Conservation (phyloP, 1,140 invertebrate genomes). For the Tigriopus japonicus region DNA sequence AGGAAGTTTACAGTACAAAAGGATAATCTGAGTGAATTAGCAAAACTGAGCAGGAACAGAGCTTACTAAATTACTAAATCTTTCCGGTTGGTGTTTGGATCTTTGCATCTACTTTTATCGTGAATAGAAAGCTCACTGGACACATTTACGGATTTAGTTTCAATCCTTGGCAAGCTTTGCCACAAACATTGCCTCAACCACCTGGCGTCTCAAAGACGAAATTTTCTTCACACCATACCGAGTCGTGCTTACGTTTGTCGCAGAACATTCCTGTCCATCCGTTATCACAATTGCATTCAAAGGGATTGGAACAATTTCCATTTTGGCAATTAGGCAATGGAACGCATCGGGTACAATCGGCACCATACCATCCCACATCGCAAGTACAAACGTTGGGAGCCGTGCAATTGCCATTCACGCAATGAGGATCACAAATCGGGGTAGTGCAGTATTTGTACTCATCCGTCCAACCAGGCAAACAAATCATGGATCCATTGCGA, state of each 20-base stretch:
- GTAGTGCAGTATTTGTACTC: not conserved
- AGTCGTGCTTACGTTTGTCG: constrained; percentile 45
- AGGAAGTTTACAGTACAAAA: too few species aligned
- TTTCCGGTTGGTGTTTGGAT: too few species aligned
- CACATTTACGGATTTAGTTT: not conserved
- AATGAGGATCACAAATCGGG: not conserved
- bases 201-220: not conserved
- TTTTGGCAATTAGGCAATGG: constrained; percentile 30
- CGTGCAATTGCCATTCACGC: constrained; percentile 1
- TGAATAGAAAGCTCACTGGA: not conserved
- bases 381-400: constrained; percentile 32
- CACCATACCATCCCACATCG: constrained; percentile 58
- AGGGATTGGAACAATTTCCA: constrained; percentile 23
- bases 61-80: too few species aligned
- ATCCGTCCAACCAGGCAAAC: constrained; percentile 5
- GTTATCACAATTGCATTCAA: constrained; percentile 23
- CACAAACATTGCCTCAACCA: not conserved
- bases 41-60: too few species aligned
- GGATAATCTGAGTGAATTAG: too few species aligned
- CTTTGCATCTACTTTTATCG: not conserved
- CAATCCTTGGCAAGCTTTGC: not conserved
- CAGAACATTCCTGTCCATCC: constrained; percentile 42
- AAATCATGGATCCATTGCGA: not conserved
- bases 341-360: constrained; percentile 55
- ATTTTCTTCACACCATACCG: not conserved